phyloP scores from a whole-genome alignment of 2,797 vertebrate genomes.

The Tauraco hartlaubi region DNA sequence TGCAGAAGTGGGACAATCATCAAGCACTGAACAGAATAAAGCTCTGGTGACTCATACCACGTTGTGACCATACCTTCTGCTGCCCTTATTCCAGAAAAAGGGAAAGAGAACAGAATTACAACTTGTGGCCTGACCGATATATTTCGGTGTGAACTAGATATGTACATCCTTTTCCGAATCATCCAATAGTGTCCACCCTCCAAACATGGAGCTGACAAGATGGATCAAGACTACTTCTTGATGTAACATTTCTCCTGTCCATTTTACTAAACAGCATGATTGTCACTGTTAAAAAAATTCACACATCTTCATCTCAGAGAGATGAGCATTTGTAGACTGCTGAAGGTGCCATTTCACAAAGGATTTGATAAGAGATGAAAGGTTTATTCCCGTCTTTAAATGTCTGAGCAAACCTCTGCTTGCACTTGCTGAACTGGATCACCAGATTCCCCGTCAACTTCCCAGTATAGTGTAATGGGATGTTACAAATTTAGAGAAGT shows the following conservation, averaged over 20 bases:
- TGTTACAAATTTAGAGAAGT: not conserved
- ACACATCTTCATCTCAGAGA: not conserved
- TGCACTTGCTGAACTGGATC: not conserved
- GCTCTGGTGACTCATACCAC: not conserved
- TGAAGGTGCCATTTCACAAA: not conserved
- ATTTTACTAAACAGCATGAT: not conserved
- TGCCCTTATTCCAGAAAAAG: not conserved
- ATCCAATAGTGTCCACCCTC: not conserved
- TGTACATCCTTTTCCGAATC: not conserved
- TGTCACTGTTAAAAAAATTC: not conserved
- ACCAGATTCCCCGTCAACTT: not conserved
- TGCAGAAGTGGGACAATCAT: not conserved
- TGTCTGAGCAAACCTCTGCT: not conserved
- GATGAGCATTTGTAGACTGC: not conserved
- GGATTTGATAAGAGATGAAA: not conserved
- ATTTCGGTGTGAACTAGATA: not conserved
- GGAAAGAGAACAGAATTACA: not conserved
- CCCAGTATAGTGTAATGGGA: not conserved
- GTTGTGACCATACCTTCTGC: not conserved
- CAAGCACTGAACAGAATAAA: not conserved
- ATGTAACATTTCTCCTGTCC: not conserved
- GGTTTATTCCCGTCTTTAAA: not conserved
- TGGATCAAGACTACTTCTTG: not conserved
- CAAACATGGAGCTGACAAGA: not conserved
- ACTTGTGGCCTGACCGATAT: not conserved